These are phyloP conservation scores for Drosophila antonietae DNA, from an alignment of 2,888 invertebrate species.

Conservation along the genomic window DNA sequence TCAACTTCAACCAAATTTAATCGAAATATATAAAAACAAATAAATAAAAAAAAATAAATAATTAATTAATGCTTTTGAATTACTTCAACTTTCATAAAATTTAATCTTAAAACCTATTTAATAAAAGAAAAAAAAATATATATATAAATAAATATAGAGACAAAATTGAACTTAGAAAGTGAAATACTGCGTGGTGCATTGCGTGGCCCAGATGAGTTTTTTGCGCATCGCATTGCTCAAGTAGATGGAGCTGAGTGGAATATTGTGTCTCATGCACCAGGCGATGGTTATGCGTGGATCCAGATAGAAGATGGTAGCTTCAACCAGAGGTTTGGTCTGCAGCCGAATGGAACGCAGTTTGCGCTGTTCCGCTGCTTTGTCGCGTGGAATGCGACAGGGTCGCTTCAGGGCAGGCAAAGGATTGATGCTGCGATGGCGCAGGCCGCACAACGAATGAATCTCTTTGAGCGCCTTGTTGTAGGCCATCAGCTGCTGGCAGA, in stretches of 20 bases:
- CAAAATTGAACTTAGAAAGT: not conserved
- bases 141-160: not conserved
- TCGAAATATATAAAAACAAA: no score
- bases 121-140: constrained; percentile 1
- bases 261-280: constrained; percentile 20
- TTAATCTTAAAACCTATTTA: no score
- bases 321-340: constrained; percentile 9
- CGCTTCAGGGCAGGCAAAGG: not conserved
- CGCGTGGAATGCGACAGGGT: accelerated
- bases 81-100: no score
- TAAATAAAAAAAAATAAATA: no score
- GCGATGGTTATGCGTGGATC: constrained; percentile 31
- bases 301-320: constrained; percentile 1
- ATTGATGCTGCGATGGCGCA: not conserved
- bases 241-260: constrained; percentile 15
- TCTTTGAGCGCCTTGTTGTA: constrained; percentile 12
- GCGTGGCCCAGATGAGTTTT: constrained; percentile 16
- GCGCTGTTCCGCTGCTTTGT: not conserved
- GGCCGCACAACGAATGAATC: not conserved
- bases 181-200: constrained; percentile 8
- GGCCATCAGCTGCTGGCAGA: not conserved
- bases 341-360: not conserved
- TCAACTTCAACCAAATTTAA: no score
- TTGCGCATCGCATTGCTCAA: not conserved
- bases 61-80: no score